Evolutionary conservation across 2,888 invertebrate species (phyloP).

Genomic region (Acleris sparsana): DNA sequence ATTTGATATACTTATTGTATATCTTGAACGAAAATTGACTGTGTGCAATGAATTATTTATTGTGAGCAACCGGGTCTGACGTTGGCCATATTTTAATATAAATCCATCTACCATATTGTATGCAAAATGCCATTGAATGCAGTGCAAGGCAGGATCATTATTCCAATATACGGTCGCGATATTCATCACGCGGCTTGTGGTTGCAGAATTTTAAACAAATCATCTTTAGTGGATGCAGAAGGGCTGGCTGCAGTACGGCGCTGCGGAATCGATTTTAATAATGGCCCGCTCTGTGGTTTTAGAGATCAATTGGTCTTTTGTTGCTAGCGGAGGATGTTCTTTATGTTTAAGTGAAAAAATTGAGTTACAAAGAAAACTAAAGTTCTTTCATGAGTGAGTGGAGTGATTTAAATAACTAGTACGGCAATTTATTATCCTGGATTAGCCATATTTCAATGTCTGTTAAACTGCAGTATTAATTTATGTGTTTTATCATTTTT

Average conservation of each 20-base stretch:
- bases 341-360: no score
- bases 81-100: conserved; percentile 82
- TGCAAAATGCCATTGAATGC: conserved; percentile 83
- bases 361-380: no score
- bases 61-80: conserved; percentile 78
- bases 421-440: no score
- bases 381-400: no score
- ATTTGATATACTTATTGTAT: conserved; percentile 75
- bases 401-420: no score
- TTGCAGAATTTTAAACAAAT: conserved; percentile 81
- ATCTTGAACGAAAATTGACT: conserved; percentile 80
- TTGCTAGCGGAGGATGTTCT: no score
- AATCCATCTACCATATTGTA: conserved; percentile 83
- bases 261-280: conserved; percentile 67
- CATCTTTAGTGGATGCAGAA: conserved; percentile 70
- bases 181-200: conserved; percentile 75
- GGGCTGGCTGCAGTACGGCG: conserved; percentile 47
- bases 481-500: no score
- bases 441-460: no score
- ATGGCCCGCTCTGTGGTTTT: conserved; percentile 43
- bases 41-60: conserved; percentile 82
- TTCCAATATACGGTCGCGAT: conserved; percentile 79
- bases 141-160: conserved; percentile 81
- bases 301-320: conserved; percentile 17
- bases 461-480: no score